phyloP scores from a whole-genome alignment of 2,888 invertebrate species.

The Aphidius colemani region DNA sequence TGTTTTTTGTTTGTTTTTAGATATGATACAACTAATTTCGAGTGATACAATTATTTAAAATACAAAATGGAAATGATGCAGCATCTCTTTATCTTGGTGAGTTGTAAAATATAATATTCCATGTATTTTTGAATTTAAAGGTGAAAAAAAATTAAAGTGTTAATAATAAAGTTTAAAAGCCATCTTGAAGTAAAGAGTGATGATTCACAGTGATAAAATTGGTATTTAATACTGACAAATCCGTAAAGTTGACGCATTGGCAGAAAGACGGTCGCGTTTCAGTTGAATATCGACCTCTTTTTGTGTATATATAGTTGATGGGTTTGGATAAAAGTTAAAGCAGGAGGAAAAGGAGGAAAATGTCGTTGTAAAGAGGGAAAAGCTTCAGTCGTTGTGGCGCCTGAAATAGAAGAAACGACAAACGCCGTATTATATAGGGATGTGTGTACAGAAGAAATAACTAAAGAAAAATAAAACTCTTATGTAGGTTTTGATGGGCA shows the following conservation, averaged over 20 bases:
- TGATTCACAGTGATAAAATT: conserved; percentile 3
- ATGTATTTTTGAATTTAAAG: conserved; percentile 10
- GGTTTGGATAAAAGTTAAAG: neutral
- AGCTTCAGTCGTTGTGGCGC: conserved; percentile 39
- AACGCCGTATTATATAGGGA: no score
- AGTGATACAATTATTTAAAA: conserved; percentile 26
- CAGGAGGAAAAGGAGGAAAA: conserved; percentile 17
- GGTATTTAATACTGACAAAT: conserved; percentile 12
- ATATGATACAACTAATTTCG: conserved; percentile 31
- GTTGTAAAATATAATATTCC: conserved; percentile 10
- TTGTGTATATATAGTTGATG: conserved; percentile 4
- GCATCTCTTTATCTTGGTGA: conserved; percentile 30
- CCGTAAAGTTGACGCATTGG: conserved; percentile 17
- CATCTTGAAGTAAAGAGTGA: conserved; percentile 7
- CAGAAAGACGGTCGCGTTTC: conserved; percentile 16
- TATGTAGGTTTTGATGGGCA: neutral
- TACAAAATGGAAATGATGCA: conserved; percentile 29
- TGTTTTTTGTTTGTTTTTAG: conserved; percentile 27
- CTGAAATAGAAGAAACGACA: conserved; percentile 39
- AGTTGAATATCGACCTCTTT: conserved; percentile 32
- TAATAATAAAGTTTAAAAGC: neutral
- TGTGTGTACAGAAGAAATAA: conserved; percentile 19
- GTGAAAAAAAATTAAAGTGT: conserved; percentile 1
- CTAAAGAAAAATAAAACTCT: neutral
- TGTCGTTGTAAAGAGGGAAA: conserved; percentile 31